These are phyloP conservation scores for Drosophila bunnanda DNA, from an alignment of 2,888 invertebrate genomes.

Conservation along the genomic window DNA sequence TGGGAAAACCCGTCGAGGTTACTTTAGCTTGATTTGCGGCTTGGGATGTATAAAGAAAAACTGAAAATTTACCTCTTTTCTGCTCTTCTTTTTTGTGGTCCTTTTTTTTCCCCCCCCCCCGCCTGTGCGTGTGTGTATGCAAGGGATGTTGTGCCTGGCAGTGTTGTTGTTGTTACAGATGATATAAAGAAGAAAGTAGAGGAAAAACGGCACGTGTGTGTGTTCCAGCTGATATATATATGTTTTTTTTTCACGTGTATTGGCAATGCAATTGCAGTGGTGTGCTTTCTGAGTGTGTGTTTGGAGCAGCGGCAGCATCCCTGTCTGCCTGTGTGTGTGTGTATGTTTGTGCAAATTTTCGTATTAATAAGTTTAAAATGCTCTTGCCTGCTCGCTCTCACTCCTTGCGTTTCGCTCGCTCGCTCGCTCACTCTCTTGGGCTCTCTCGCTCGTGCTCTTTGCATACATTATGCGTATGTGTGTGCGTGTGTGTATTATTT, in stretches of 20 bases:
- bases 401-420: background rate
- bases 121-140: constrained; percentile 28
- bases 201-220: constrained; percentile 34
- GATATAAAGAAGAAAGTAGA: constrained; percentile 36
- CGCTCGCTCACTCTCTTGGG: constrained; percentile 3
- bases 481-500: constrained; percentile 19
- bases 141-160: constrained; percentile 29
- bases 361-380: constrained; percentile 46
- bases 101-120: constrained; percentile 11
- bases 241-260: constrained; percentile 11
- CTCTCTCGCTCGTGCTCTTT: constrained; percentile 6
- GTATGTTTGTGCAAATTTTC: constrained; percentile 22
- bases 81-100: constrained; percentile 3
- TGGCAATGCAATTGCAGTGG: constrained; percentile 19
- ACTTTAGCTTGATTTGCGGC: constrained; percentile 9
- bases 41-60: constrained; percentile 1
- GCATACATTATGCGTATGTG: constrained; percentile 17
- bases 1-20: constrained; percentile 4
- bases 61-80: constrained; percentile 14
- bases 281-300: constrained; percentile 11
- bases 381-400: constrained; percentile 14
- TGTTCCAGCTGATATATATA: constrained; percentile 25
- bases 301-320: constrained; percentile 15
- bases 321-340: background rate
- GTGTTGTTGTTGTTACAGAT: constrained; percentile 33